These are phyloP conservation scores for Anastatus disparis DNA, from an alignment of 1,140 invertebrate species.

Conservation along the genomic window DNA sequence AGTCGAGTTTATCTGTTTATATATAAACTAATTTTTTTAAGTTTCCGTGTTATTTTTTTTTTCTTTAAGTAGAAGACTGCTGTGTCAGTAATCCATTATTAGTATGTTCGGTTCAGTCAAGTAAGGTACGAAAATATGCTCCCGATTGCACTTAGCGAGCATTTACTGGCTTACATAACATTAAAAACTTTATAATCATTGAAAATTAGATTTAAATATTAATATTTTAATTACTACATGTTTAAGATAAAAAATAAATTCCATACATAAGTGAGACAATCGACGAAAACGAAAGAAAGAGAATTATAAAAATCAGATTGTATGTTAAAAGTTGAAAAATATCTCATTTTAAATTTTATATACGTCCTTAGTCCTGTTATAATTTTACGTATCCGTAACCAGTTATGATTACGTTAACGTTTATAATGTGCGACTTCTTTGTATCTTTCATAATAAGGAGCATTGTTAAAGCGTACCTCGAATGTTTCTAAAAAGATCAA, in stretches of 20 bases:
- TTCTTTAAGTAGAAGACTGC: slow-evolving; percentile 29
- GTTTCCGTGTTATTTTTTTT: too few relatives aligned
- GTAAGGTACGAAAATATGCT: slow-evolving; percentile 26
- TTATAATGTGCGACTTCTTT: slow-evolving; percentile 30
- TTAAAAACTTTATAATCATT: neutral
- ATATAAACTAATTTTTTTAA: slow-evolving; percentile 29
- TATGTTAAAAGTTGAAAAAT: slow-evolving; percentile 38
- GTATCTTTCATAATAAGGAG: slow-evolving; percentile 33
- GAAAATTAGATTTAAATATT: slow-evolving; percentile 23
- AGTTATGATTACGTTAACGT: slow-evolving; percentile 25
- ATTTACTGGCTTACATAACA: neutral
- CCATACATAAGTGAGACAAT: slow-evolving; percentile 36
- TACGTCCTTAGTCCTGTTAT: slow-evolving; percentile 28
- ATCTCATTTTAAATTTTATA: slow-evolving; percentile 39
- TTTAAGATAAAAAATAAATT: slow-evolving; percentile 33
- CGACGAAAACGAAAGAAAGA: slow-evolving; percentile 8
- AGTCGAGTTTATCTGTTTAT: slow-evolving; percentile 36
- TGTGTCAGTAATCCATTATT: slow-evolving; percentile 29
- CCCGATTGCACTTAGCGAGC: slow-evolving; percentile 2
- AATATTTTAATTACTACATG: slow-evolving; percentile 23
- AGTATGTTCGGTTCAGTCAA: slow-evolving; percentile 24
- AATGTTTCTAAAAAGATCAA: slow-evolving; percentile 38
- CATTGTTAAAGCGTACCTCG: slow-evolving; percentile 37
- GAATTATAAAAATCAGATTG: slow-evolving; percentile 20
- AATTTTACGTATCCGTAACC: slow-evolving; percentile 20